Evolutionary conservation across 2,797 vertebrate genomes (phyloP), one percentile per base, ranked within the genome.

Genomic region (Percopsis omiscomaycus): DNA sequence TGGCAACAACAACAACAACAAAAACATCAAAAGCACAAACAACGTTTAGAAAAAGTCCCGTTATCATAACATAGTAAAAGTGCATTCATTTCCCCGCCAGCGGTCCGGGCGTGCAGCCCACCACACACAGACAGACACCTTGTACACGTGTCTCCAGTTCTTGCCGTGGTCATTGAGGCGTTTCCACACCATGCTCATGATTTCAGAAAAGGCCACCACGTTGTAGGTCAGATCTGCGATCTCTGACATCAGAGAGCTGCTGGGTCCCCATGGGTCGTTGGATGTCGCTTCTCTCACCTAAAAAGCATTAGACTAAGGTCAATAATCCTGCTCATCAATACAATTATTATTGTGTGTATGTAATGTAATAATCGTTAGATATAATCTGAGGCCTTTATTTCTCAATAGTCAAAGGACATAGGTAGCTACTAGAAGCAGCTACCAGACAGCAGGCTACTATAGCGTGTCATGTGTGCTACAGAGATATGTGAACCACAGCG

Each of bases 131-230:
- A n/a, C 6, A 16, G 87, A 70, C 53, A 96, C 95, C 94, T 97
- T 97, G 88, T 97, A 97, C 46, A 97, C 95, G 0, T 97, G 96
- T 82, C 96, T 93, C 96, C 96, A 97, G 90, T 97, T 97, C 88
- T 97, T 97, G 80, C 96, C 96, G 0, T 97, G 96, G 88, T 97
- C 95, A 0, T 97, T 97, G 70, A 97, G 94, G 54, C 96, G 92
- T 61, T 96, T 95, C 96, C 96, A 97, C 77, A 97, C 94, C 96
- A 97, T 97, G 85, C 96, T 96, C 96, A 97, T 97, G 77, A 97
- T 97, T 91, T 97, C 95, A 0, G 95, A 97, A 89, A 97, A 97
- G 85, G 95, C 95, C 70, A 97, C 95, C 27, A 96, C 95, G 46
- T 97, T 97, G 91, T 97, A 97, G 42, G 96, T 97, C 61, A 97